Percentiles rank a stretch among this genome's conserved stretches.
phyloP scores from a whole-genome alignment of 2,113 vertebrate genomes.

The Rostratula benghalensis region DNA sequence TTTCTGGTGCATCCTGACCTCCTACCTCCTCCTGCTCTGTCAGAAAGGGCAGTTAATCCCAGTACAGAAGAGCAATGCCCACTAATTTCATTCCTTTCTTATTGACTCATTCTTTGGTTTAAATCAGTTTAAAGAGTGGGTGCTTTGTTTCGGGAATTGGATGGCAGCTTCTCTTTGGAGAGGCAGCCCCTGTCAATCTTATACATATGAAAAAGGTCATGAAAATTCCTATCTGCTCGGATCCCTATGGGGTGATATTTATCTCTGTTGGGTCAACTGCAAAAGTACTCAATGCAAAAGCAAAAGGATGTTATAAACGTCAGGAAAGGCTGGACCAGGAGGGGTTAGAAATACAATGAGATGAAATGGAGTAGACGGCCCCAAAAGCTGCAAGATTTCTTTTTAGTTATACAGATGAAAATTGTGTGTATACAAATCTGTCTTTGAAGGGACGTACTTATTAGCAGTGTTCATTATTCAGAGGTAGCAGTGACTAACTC shows the following conservation, averaged over 20 bases:
- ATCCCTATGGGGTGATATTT: neutral
- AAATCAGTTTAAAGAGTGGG: neutral
- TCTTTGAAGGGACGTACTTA: neutral
- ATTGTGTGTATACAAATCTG: neutral
- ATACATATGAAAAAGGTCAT: neutral
- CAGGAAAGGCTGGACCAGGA: neutral
- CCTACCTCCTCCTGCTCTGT: neutral
- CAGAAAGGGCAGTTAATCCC: neutral
- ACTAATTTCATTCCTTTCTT: neutral
- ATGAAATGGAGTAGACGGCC: neutral
- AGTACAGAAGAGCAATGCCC: neutral
- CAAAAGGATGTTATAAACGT: neutral
- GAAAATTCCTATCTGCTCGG: constrained; percentile 24
- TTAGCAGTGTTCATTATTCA: neutral
- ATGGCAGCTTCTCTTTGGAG: neutral
- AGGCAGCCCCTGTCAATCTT: neutral
- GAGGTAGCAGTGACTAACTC: neutral
- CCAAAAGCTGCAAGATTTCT: neutral
- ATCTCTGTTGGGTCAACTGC: neutral
- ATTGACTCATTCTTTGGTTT: neutral
- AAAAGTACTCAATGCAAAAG: neutral
- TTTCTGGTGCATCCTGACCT: neutral
- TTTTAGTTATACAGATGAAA: neutral
- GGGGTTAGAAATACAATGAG: neutral
- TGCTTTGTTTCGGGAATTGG: neutral